Evolutionary conservation across 2,888 invertebrate genomes (phyloP).

Genomic region (Chymomyza amoena): DNA sequence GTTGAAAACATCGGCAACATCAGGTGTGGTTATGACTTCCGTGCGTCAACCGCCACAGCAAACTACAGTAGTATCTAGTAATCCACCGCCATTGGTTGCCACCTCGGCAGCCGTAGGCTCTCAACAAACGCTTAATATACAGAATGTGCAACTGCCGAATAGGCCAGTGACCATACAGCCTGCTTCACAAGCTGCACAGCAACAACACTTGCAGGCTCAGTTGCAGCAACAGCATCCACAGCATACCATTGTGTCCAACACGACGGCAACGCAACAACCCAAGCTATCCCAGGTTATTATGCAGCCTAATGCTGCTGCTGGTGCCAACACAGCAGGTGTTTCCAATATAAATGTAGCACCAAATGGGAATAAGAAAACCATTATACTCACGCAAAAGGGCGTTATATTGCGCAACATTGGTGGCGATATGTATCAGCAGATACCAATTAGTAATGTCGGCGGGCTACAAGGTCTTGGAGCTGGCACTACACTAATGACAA

Average conservation of each 20-base stretch:
- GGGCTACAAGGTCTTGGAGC: conserved; percentile 69
- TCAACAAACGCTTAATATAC: conserved; percentile 76
- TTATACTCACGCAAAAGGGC: conserved; percentile 78
- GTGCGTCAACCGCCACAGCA: conserved; percentile 63
- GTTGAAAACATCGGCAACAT: conserved; percentile 77
- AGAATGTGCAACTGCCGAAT: conserved; percentile 78
- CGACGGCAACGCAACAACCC: conserved; percentile 77
- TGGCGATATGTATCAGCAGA: conserved; percentile 78
- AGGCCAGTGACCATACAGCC: conserved; percentile 78
- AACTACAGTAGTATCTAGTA: conserved; percentile 60
- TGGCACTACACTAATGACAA: conserved; percentile 75
- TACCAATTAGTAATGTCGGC: conserved; percentile 78
- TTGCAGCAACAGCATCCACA: conserved; percentile 76
- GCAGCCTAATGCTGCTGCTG: conserved; percentile 67
- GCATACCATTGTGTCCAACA: conserved; percentile 77
- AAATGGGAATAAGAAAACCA: conserved; percentile 75
- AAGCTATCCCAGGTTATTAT: conserved; percentile 78
- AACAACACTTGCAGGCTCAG: conserved; percentile 77
- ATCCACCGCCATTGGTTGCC: conserved; percentile 78
- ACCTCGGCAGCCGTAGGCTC: conserved; percentile 62
- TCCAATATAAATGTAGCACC: conserved; percentile 65
- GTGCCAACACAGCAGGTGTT: conserved; percentile 31
- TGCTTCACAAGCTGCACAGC: conserved; percentile 78
- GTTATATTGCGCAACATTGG: conserved; percentile 78
- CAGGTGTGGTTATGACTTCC: conserved; percentile 75